Evolutionary conservation across 2,888 invertebrate species (phyloP).

Genomic region (Caenorhabditis afra): DNA sequence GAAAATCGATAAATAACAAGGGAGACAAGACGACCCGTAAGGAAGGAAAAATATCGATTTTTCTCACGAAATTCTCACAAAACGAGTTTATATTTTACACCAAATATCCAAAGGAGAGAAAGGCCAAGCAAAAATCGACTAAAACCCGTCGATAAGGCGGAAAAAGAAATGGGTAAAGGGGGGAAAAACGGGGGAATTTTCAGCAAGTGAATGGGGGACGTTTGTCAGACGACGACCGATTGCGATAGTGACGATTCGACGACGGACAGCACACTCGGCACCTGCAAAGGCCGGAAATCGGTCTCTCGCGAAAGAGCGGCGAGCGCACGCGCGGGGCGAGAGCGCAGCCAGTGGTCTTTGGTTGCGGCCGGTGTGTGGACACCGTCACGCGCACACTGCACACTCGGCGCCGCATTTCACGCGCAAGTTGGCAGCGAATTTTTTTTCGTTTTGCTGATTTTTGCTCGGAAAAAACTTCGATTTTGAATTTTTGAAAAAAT

Average conservation of each 20-base stretch:
- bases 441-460: neutral
- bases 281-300: conserved; percentile 58
- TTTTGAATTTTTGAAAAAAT: too few relatives aligned
- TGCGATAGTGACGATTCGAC: conserved; percentile 44
- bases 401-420: conserved; percentile 13
- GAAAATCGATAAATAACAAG: conserved; percentile 10
- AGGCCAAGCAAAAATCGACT: neutral
- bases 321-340: conserved; percentile 4
- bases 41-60: too few relatives aligned
- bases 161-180: conserved; percentile 22
- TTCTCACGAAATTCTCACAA: too few relatives aligned
- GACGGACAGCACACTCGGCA: conserved; percentile 57
- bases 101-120: conserved; percentile 5
- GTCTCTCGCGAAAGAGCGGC: neutral
- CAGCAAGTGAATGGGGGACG: neutral
- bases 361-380: conserved; percentile 15
- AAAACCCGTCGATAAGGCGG: conserved; percentile 26
- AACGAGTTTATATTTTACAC: too few relatives aligned
- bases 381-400: conserved; percentile 15
- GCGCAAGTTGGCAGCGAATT: too few relatives aligned
- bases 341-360: conserved; percentile 49
- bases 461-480: too few relatives aligned
- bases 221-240: conserved; percentile 20
- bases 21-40: too few relatives aligned
- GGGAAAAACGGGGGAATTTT: conserved; percentile 4